Base-by-base conservation (phyloP, 2,888 invertebrate genomes). In the Drosophila cognata region DNA sequence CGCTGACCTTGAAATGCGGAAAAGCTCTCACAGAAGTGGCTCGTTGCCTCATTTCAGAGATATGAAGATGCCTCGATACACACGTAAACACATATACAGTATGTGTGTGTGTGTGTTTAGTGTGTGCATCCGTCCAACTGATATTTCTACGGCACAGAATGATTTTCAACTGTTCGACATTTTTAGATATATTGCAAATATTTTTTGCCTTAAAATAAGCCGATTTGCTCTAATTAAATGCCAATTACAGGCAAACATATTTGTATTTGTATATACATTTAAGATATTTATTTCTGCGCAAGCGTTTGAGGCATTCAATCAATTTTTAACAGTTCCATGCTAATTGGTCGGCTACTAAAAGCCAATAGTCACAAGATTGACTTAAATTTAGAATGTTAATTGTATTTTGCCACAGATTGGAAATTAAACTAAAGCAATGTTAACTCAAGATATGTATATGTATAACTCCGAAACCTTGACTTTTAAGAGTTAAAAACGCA, bases 1-100 rank as follows among this genome's bases (percentile, higher is more conserved):
- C 52, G 79, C 29, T 67, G 86, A 81, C 84, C 84, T 85, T 88
- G 86, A 75, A 71, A 74, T 70, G 67, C 76, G 81, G 81, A 79
- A 74, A 75, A 67, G 68, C 77, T 68, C 35, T 48, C 50, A 56
- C 70, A 82, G 60, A 76, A 82, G 78, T 72, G 72, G 75, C 76
- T 69, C 69, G 59, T 60, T 65, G 56, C 50, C 71, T 77, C 57
- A 61, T 35, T 61, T 61, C 55, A 63, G 52, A 13, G 66, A 60
- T 78, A 66, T 63, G 70, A 41, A 79, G 79, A 79, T 79, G 80
- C 76, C 76, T 58, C 64, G 59, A 76, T 60, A 70, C 11, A 62
- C 65, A 62, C 59, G 62, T n/a, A 25, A 21, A 29, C 38, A 25
- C 18, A 11, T 28, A n/a, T 5, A 1, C 7, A 25, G 7, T 41